phyloP scores from a whole-genome alignment of 2,888 invertebrate species.

The Anagyrus pseudococci region DNA sequence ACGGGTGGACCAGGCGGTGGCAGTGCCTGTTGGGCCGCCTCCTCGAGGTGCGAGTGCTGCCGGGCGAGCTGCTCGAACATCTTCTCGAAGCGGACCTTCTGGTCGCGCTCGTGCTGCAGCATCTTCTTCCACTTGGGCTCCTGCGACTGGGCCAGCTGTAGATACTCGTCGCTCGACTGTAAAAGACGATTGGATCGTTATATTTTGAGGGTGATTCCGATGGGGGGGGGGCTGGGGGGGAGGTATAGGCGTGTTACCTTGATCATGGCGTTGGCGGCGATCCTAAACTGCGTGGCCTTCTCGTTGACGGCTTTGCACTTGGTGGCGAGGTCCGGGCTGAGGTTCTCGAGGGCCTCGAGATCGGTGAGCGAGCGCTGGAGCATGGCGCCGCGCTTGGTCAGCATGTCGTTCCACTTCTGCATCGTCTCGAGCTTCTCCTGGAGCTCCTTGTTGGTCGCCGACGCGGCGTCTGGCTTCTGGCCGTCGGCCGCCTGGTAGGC shows the following conservation, averaged over 20 bases:
- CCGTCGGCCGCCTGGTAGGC: slow-evolving; percentile 58
- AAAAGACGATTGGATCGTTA: slow-evolving; percentile 41
- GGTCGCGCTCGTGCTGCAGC: slow-evolving; percentile 93
- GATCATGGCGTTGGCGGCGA: slow-evolving; percentile 96
- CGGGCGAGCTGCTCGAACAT: slow-evolving; percentile 97
- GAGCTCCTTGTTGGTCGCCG: slow-evolving; percentile 74
- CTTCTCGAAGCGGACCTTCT: slow-evolving; percentile 89
- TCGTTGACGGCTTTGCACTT: slow-evolving; percentile 91
- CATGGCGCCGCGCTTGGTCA: slow-evolving; percentile 85
- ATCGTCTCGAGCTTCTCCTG: slow-evolving; percentile 86
- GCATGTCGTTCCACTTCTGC: slow-evolving; percentile 89
- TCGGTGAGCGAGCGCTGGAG: slow-evolving; percentile 83
- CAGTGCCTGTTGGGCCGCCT: slow-evolving; percentile 77
- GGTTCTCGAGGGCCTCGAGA: slow-evolving; percentile 70
- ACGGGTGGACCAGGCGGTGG: slow-evolving; percentile 45
- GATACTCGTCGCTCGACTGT: slow-evolving; percentile 90
- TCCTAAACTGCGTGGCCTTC: slow-evolving; percentile 92
- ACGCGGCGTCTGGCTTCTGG: slow-evolving; percentile 65
- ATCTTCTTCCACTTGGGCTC: slow-evolving; percentile 92
- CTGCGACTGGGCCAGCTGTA: slow-evolving; percentile 87
- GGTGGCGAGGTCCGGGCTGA: slow-evolving; percentile 70
- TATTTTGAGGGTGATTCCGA: too few species aligned
- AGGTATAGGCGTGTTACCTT: slow-evolving; percentile 68
- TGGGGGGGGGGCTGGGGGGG: too few species aligned
- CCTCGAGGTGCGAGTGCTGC: slow-evolving; percentile 95